Base-by-base conservation (phyloP, 2,113 vertebrate species). In the Bujurquina vittata region DNA sequence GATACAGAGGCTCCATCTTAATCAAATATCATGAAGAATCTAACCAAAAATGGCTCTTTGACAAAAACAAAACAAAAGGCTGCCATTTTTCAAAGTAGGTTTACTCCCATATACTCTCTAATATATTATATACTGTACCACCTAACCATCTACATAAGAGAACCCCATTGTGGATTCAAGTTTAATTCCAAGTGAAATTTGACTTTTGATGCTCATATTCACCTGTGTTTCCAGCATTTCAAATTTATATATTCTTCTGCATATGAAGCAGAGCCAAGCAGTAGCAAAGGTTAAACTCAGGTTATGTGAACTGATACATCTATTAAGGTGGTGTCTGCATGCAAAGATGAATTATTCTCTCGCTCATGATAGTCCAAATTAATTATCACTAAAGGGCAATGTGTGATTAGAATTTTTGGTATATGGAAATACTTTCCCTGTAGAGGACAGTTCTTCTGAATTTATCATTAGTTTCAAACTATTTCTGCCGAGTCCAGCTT, bases 281-380 rank as follows among this genome's bases (percentile, higher is more conserved):
- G 82, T 20, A 72, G 69, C 85, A 92, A 89, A 93, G 92, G 92
- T 94, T 88, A 90, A 92, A 84, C 62, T 69, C 29, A 18, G 84
- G 92, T 91, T 81, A 56, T 49, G 31, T 67, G 65, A 90, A 88
- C 69, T 84, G 81, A 91, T 87, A 81, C 81, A 87, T 93, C 88
- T 92, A 92, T 90, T 90, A 92, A 90, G 75, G 31, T 54, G 61
- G 18, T 73, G 75, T 88, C 69, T 75, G 80, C 29, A 22, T 74
- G 81, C 1, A n/a, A 76, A 58, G 40, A 87, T 83, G 63, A 92
- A 89, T 94, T 92, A 93, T 93, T 93, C 88, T 84, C 35, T 8
- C 7, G 76, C 86, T 78, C 73, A 15, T 59, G 69, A 81, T 88
- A 83, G 86, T 91, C 63, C 60, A 76, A 86, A 89, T 85, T 79